A percentile compares a stretch with the other conserved stretches of the same genome.
Conservation (phyloP, 2,797 vertebrate genomes). For the Takifugu ocellatus region DNA sequence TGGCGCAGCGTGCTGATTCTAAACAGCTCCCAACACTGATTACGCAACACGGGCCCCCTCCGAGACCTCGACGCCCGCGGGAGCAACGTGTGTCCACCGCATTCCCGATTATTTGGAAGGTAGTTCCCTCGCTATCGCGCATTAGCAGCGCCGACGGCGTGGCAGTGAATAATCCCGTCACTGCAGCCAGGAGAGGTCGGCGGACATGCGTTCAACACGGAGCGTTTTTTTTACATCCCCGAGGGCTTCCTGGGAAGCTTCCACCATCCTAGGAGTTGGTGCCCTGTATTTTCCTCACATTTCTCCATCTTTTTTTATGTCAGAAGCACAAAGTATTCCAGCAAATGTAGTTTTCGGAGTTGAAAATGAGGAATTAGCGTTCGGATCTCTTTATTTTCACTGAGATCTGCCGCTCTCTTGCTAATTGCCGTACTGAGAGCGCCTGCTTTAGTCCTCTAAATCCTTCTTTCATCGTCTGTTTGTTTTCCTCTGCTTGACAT, state of each 20-base stretch:
- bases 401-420: constrained; percentile 3
- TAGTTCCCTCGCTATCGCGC: constrained; percentile 50
- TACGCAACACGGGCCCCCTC: constrained; percentile 47
- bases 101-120: constrained; percentile 58
- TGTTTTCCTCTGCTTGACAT: constrained; percentile 44
- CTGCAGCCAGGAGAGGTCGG: constrained; percentile 55
- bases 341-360: constrained; percentile 14
- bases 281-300: constrained; percentile 22
- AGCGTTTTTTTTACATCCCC: constrained; percentile 56
- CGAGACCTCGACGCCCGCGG: constrained; percentile 39
- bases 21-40: constrained; percentile 56
- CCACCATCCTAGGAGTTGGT: constrained; percentile 51
- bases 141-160: constrained; percentile 48
- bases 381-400: no score
- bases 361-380: not conserved
- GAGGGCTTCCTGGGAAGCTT: constrained; percentile 51
- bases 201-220: constrained; percentile 56
- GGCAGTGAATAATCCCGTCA: constrained; percentile 67
- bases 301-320: constrained; percentile 1
- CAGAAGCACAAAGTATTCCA: constrained; percentile 15
- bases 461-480: constrained; percentile 11
- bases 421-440: not conserved
- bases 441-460: no score
- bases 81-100: constrained; percentile 57
- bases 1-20: constrained; percentile 51